Conservation (phyloP, 2,888 invertebrate species). For the Drosophila kuntzei region DNA sequence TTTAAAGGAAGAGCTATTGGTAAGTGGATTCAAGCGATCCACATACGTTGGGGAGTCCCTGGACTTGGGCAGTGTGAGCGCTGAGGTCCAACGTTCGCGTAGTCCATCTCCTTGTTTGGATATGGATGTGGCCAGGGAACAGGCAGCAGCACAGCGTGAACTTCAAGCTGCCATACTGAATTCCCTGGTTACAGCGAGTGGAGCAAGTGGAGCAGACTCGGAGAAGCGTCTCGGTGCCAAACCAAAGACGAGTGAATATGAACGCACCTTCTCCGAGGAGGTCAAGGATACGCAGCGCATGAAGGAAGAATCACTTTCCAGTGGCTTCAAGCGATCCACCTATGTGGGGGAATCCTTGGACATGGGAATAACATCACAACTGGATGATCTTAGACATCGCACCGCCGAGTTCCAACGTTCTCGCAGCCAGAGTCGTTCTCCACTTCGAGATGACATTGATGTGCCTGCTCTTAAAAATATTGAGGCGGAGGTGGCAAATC, state of each 20-base stretch:
- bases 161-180: constrained; percentile 82
- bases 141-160: constrained; percentile 68
- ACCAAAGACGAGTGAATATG: constrained; percentile 71
- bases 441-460: constrained; percentile 53
- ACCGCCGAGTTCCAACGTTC: constrained; percentile 82
- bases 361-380: constrained; percentile 56
- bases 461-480: constrained; percentile 59
- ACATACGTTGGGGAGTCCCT: constrained; percentile 84
- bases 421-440: constrained; percentile 83
- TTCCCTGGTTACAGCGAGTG: constrained; percentile 70
- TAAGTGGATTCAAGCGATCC: constrained; percentile 82
- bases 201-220: constrained; percentile 7
- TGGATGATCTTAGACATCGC: constrained; percentile 79
- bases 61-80: constrained; percentile 75
- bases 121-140: constrained; percentile 51
- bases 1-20: constrained; percentile 74
- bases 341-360: constrained; percentile 71
- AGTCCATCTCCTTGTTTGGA: constrained; percentile 75
- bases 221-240: constrained; percentile 71
- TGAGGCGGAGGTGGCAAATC: constrained; percentile 65
- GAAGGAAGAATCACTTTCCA: constrained; percentile 60
- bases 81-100: constrained; percentile 77
- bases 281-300: constrained; percentile 64
- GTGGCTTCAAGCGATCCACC: constrained; percentile 64
- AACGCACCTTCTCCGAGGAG: constrained; percentile 65